A percentile compares a stretch with the other conserved stretches of the same genome.
phyloP scores from a whole-genome alignment of 2,888 invertebrate species.

The Morpho achilles region DNA sequence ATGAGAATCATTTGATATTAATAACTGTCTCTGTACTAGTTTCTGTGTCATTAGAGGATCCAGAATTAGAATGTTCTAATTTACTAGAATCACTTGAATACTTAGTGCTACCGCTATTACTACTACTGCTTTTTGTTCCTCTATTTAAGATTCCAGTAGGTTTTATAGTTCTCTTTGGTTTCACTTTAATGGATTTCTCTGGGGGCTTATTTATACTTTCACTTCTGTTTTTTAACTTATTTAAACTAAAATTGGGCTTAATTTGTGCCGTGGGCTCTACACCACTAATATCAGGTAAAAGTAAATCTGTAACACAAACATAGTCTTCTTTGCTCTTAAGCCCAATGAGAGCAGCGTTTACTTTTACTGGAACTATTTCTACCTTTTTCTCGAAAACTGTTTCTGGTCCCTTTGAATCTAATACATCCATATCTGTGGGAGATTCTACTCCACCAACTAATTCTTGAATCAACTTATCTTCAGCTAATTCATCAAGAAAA shows the following conservation, averaged over 20 bases:
- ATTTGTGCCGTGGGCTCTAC: constrained; percentile 66
- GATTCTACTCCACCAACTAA: constrained; percentile 68
- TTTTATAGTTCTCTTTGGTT: constrained; percentile 52
- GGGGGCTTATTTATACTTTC: constrained; percentile 66
- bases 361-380: constrained; percentile 68
- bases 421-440: constrained; percentile 52
- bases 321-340: constrained; percentile 58
- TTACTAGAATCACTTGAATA: constrained; percentile 45
- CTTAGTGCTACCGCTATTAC: constrained; percentile 38
- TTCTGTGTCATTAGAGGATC: constrained; percentile 78
- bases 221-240: constrained; percentile 63
- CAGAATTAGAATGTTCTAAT: constrained; percentile 77
- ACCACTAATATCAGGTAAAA: constrained; percentile 54
- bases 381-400: constrained; percentile 59
- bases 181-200: constrained; percentile 64
- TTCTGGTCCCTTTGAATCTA: constrained; percentile 69
- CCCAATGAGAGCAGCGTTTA: constrained; percentile 48
- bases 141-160: constrained; percentile 51
- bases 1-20: constrained; percentile 34
- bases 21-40: constrained; percentile 72
- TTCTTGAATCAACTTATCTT: constrained; percentile 67
- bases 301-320: constrained; percentile 59
- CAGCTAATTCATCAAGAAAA: constrained; percentile 52
- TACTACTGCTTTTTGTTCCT: constrained; percentile 42
- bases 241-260: constrained; percentile 64